These are phyloP conservation scores for Magallana gigas DNA, from an alignment of 1,140 invertebrate species.

Conservation along the genomic window DNA sequence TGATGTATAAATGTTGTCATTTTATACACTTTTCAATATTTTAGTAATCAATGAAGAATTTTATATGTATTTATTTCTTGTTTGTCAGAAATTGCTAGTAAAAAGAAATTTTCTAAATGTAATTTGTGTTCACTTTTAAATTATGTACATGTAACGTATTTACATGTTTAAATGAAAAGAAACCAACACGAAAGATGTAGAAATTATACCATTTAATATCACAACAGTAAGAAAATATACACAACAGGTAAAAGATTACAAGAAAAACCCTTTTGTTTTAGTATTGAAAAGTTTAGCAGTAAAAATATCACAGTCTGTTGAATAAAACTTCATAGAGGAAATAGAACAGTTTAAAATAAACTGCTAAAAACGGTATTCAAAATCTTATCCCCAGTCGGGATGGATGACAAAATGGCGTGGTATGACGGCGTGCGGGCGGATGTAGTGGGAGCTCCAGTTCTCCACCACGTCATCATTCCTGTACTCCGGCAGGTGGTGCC, in stretches of 20 bases:
- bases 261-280: not conserved
- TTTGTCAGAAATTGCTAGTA: too few species aligned
- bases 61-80: not conserved
- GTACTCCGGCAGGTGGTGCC: constrained; percentile 74
- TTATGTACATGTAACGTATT: not conserved
- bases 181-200: not conserved
- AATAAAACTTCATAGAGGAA: not conserved
- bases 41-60: not conserved
- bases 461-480: constrained; percentile 61
- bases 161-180: not conserved
- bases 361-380: not conserved
- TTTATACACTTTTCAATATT: not conserved
- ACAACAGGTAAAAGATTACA: not conserved
- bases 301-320: constrained; percentile 28
- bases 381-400: constrained; percentile 72
- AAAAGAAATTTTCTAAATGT: too few species aligned
- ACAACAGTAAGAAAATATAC: constrained; percentile 25
- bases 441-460: constrained; percentile 72
- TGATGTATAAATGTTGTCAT: not conserved
- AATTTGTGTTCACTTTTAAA: not conserved
- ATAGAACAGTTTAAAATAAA: not conserved
- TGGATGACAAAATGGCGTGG: constrained; percentile 74
- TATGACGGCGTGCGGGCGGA: constrained; percentile 61
- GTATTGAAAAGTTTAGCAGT: not conserved
- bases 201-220: constrained; percentile 28